Evolutionary conservation across 2,888 invertebrate genomes (phyloP).

Genomic region (Lycaena phlaeas): DNA sequence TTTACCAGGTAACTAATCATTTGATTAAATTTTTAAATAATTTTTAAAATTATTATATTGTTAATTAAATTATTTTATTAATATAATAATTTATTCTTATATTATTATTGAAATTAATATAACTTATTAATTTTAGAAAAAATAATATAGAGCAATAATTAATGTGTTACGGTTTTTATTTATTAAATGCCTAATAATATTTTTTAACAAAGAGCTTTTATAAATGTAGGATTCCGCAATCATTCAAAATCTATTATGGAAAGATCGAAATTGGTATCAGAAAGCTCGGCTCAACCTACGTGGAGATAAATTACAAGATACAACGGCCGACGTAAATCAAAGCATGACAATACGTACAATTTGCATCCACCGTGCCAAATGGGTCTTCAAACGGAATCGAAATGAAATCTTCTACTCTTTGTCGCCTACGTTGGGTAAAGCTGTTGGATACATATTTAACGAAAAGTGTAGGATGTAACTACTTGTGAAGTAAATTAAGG

Average conservation of each 20-base stretch:
- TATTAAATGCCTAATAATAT: no score
- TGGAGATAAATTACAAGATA: constrained; percentile 1
- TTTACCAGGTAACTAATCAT: no score
- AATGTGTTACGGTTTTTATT: no score
- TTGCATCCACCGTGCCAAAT: constrained; percentile 6
- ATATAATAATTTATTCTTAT: no score
- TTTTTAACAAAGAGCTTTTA: no score
- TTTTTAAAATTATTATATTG: no score
- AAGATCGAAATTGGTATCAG: neutral
- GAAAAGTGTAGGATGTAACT: constrained; percentile 2
- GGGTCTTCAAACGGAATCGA: constrained; percentile 6
- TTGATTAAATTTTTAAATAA: no score
- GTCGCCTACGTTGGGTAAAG: constrained; percentile 9
- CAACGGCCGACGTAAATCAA: constrained; percentile 4
- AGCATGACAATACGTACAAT: constrained; percentile 3
- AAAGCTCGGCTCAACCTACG: constrained; percentile 2
- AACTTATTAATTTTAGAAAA: no score
- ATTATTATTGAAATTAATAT: no score
- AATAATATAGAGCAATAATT: no score
- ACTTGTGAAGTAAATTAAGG: neutral
- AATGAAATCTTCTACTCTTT: constrained; percentile 12
- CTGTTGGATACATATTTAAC: constrained; percentile 1
- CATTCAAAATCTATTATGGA: neutral
- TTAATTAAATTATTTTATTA: no score
- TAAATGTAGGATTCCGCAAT: neutral